These are phyloP conservation scores for Mylabris phalerata DNA, from an alignment of 1,140 invertebrate species.

Conservation along the genomic window DNA sequence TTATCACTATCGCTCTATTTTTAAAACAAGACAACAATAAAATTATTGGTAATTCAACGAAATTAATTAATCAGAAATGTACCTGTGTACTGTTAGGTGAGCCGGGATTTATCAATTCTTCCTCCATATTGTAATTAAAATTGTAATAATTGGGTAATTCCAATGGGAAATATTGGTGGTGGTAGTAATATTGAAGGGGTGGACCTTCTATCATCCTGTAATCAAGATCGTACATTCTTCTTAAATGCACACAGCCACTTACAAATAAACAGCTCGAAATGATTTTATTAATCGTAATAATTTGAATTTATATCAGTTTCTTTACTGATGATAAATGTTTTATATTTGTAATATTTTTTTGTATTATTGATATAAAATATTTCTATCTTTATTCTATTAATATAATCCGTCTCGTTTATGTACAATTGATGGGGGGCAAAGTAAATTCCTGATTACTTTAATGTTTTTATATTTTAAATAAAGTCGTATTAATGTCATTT, in stretches of 20 bases:
- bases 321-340: too few species aligned
- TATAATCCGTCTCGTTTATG: slow-evolving; percentile 1
- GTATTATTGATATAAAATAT: neutral
- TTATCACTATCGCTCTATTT: slow-evolving; percentile 40
- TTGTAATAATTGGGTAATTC: slow-evolving; percentile 5
- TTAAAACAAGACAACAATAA: neutral
- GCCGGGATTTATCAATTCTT: slow-evolving; percentile 29
- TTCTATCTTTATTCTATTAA: neutral
- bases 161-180: slow-evolving; percentile 25
- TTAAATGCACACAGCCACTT: neutral
- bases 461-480: slow-evolving; percentile 19
- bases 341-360: too few species aligned
- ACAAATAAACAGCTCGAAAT: neutral
- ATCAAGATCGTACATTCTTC: slow-evolving; percentile 30
- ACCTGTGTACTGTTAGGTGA: slow-evolving; percentile 38
- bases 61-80: slow-evolving; percentile 1
- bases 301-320: neutral
- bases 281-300: neutral
- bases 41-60: too few species aligned
- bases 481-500: slow-evolving; percentile 27
- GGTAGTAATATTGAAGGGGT: slow-evolving; percentile 34
- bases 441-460: neutral
- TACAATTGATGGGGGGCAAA: slow-evolving; percentile 24
- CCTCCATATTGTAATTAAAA: slow-evolving; percentile 19
- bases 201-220: slow-evolving; percentile 36